Conservation (phyloP, 2,113 vertebrate species). For the Anguilla japonica region DNA sequence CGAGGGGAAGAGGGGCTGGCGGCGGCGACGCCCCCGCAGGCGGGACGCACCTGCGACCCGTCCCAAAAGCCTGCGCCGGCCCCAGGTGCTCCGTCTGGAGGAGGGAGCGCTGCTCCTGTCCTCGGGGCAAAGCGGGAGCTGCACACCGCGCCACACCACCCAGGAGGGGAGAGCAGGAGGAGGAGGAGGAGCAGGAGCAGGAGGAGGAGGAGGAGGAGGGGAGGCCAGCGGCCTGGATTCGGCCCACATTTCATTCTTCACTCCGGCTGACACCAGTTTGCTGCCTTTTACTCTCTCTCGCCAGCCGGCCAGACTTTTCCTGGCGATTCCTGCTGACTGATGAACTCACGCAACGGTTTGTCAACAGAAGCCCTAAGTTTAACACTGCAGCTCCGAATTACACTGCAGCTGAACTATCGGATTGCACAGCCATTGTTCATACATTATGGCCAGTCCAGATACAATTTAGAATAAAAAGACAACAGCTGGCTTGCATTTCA, state of each 20-base stretch:
- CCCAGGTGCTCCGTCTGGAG: neutral
- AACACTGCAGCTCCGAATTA: no score
- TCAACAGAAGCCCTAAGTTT: no score
- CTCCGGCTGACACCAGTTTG: neutral
- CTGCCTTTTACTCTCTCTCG: no score
- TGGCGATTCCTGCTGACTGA: no score
- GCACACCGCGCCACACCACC: neutral
- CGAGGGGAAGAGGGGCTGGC: neutral
- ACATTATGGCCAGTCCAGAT: neutral
- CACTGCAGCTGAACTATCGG: neutral
- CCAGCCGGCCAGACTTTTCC: no score
- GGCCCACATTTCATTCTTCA: neutral
- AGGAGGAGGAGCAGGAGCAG: neutral
- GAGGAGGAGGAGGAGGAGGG: neutral
- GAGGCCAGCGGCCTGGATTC: neutral
- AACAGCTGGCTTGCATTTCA: neutral
- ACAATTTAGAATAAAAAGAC: neutral
- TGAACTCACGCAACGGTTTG: neutral
- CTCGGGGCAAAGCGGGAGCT: neutral
- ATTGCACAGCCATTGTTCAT: neutral
- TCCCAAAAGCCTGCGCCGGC: neutral
- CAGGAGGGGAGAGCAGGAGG: neutral
- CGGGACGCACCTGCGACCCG: neutral
- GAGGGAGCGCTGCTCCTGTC: neutral
- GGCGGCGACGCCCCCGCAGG: neutral